Base-by-base conservation (phyloP, 2,113 vertebrate genomes). In the Redunca redunca region DNA sequence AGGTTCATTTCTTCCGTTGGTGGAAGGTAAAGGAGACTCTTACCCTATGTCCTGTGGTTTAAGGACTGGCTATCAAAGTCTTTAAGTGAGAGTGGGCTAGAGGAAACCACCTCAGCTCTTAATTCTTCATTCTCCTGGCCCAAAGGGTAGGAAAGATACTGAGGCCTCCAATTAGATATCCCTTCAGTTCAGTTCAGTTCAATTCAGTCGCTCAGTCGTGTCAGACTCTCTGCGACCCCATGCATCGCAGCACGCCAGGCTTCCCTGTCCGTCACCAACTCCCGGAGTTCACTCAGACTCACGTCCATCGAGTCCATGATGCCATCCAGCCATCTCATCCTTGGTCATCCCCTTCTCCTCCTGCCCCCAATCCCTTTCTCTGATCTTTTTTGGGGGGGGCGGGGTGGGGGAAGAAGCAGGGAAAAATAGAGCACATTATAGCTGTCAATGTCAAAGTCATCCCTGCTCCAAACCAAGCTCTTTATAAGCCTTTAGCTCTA, bases 81-180 rank as follows among this genome's bases (percentile, higher is more conserved):
- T 84, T 82, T 7, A 74, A 62, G 15, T 28, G 23, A 46, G 19
- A 96, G 11, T 28, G 57, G n/a, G 62, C 15, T 93, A 19, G 13
- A 87, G n/a, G 78, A 96, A 89, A 93, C 3, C 77, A 89, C 71
- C 50, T 60, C 43, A n/a, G 53, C 25, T 88, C n/a, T 26, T 71
- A 86, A 50, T 36, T 85, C 33, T 60, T 30, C 15, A n/a, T 64
- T 86, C 36, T 53, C 21, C 52, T 62, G 80, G 83, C 15, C 74
- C 19, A 1, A 58, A 48, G 33, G 43, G 7, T 60, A 83, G 26
- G n/a, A 80, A 86, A 95, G 71, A 67, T 25, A 55, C 53, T 77
- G 48, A 46, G n/a, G 17, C 53, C 17, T 57, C 40, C 58, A 67
- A 50, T 71, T 25, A 81, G 26, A 92, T 88, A n/a, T 92, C 58